Base-by-base conservation (phyloP, 2,797 vertebrate species). In the Molossus alvarezi region DNA sequence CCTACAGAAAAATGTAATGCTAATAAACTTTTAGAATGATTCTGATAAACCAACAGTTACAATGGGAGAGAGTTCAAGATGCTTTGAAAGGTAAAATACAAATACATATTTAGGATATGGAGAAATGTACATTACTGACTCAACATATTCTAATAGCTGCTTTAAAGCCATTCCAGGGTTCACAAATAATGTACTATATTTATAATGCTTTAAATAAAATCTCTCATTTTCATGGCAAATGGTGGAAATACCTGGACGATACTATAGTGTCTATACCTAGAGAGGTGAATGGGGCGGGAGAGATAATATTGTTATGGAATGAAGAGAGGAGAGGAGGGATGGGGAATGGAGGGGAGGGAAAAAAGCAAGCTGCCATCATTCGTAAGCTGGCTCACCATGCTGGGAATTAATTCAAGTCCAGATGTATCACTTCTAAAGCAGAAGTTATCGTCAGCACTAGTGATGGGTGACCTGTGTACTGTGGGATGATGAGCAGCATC, bases 61-160 rank as follows among this genome's bases (percentile, higher is more conserved):
- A 83, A 14, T 51, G 53, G 48, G 15, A 88, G 41, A 64, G 20
- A 57, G n/a, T 65, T 89, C 65, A 86, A 80, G 67, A 58, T 88
- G 89, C 81, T 62, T 85, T 58, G 64, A 92, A 89, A 84, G n/a
- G 2, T 25, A 82, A 67, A 11, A 45, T 53, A 41, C 18, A 91
- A 62, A 92, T 58, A 79, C 58, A 9, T 27, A 82, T 72, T 6
- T 27, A 97, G 48, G 20, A 1, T 12, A 58, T 8, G 71, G 53
- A 72, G 58, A 95, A 60, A 82, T 0, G 53, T 45, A 41, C 58
- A 33, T 23, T 94, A 85, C 41, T n/a, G 76, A 91, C 37, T 91
- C 93, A 89, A 96, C 45, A 77, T 29, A 85, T 29, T 91, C 69
- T 91, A 90, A 94, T 45, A 95, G 91, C 71, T 92, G 65, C 5